These are phyloP conservation scores for Dugesia japonica DNA, from an alignment of 2,888 invertebrate species.

Conservation along the genomic window DNA sequence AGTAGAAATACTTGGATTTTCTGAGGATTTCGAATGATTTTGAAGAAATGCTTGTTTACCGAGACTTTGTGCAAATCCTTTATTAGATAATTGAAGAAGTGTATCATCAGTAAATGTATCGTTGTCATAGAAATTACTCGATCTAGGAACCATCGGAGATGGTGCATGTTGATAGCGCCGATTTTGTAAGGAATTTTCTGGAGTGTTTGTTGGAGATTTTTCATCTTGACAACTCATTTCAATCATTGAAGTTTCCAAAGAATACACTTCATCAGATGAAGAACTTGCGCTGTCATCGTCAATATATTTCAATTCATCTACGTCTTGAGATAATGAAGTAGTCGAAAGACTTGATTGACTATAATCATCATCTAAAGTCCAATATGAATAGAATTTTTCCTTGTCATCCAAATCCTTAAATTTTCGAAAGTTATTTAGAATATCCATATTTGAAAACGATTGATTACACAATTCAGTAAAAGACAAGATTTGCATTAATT, in stretches of 20 bases:
- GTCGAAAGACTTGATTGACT: neutral
- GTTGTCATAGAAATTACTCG: neutral
- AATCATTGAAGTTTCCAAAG: neutral
- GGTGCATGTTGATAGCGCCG: neutral
- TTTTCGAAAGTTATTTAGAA: neutral
- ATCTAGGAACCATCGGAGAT: neutral
- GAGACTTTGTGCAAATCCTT: neutral
- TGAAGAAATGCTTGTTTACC: neutral
- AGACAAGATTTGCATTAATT: conserved; percentile 4
- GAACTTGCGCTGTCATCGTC: conserved; percentile 11
- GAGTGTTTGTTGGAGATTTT: neutral
- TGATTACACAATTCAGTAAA: neutral
- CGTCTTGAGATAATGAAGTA: neutral
- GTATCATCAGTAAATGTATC: neutral
- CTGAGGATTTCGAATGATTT: neutral
- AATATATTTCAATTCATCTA: neutral
- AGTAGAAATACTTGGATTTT: neutral
- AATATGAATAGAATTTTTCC: neutral
- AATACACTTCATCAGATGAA: neutral
- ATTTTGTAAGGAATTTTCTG: neutral
- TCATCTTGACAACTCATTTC: conserved; percentile 1
- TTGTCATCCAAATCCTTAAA: neutral
- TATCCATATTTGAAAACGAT: conserved; percentile 9
- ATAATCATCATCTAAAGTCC: neutral
- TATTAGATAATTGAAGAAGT: neutral